phyloP scores from a whole-genome alignment of 2,113 vertebrate genomes.

The Pseudopipra pipra region DNA sequence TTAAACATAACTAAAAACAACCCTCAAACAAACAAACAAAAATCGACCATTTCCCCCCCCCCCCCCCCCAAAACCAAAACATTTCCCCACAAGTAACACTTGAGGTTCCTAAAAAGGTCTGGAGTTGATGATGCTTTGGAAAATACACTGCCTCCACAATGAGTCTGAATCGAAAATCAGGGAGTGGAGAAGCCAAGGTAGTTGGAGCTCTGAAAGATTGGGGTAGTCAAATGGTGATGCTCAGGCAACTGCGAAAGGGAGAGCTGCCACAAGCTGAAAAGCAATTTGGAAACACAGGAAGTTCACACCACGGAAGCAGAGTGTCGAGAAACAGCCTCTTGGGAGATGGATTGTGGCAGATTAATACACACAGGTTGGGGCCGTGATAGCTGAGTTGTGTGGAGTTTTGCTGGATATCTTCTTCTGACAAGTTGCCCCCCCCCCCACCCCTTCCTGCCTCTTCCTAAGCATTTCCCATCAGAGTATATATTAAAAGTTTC shows the following conservation, averaged over 20 bases:
- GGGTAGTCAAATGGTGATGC: neutral
- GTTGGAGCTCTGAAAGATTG: neutral
- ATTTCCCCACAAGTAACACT: neutral
- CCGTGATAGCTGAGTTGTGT: too few relatives aligned
- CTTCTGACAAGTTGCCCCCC: neutral
- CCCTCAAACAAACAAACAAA: neutral
- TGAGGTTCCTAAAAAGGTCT: neutral
- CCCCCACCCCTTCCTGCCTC: neutral
- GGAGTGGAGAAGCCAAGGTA: neutral
- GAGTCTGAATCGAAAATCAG: neutral
- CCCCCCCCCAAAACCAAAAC: neutral
- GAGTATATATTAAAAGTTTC: neutral
- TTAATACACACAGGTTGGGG: neutral
- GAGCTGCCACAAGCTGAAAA: neutral
- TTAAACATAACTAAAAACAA: neutral
- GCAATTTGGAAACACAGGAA: neutral
- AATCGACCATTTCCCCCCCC: too few relatives aligned
- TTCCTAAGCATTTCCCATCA: neutral
- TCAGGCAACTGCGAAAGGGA: neutral
- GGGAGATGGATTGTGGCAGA: neutral
- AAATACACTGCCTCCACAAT: neutral
- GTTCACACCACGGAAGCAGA: neutral
- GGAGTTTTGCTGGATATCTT: neutral
- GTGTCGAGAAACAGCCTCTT: neutral
- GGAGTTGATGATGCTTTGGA: neutral